A percentile compares a stretch with the other conserved stretches of the same genome.
phyloP scores from a whole-genome alignment of 1,140 invertebrate species.

The Galleria mellonella region DNA sequence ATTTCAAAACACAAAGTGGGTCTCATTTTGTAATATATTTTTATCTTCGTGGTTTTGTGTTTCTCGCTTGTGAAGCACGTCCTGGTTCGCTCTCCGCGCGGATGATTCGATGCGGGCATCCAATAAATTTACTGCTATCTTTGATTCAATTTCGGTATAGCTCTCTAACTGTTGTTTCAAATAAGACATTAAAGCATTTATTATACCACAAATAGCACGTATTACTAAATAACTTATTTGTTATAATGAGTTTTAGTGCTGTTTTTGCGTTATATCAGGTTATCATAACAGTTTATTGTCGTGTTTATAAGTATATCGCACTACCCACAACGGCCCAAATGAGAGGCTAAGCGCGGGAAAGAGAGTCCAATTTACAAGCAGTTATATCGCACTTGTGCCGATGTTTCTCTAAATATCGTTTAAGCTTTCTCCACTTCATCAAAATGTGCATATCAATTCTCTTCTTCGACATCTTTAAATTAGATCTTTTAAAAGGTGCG shows the following conservation, averaged over 20 bases:
- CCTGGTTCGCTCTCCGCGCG: conserved; percentile 32
- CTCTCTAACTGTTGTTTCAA: conserved; percentile 19
- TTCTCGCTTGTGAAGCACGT: conserved; percentile 49
- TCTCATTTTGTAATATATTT: conserved; percentile 69
- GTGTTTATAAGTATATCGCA: not conserved
- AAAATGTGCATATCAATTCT: conserved; percentile 39
- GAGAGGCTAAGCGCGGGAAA: too few relatives aligned
- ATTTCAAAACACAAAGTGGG: conserved; percentile 71
- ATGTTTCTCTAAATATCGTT: too few relatives aligned
- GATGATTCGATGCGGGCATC: conserved; percentile 35
- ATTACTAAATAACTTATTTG: conserved; percentile 5
- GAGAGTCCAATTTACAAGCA: too few relatives aligned
- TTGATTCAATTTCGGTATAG: conserved; percentile 33
- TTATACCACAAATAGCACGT: conserved; percentile 15
- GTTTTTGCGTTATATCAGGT: not conserved
- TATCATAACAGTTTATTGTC: not conserved
- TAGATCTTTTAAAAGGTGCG: conserved; percentile 44
- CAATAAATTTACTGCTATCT: conserved; percentile 38
- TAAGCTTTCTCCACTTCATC: conserved; percentile 21
- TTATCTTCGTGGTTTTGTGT: conserved; percentile 67
- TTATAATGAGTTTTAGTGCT: not conserved
- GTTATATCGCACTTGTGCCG: too few relatives aligned
- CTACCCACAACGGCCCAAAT: too few relatives aligned
- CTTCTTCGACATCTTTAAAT: conserved; percentile 30
- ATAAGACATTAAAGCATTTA: conserved; percentile 27